Base-by-base conservation (phyloP, 2,797 vertebrate species). In the Poeciliopsis infans region DNA sequence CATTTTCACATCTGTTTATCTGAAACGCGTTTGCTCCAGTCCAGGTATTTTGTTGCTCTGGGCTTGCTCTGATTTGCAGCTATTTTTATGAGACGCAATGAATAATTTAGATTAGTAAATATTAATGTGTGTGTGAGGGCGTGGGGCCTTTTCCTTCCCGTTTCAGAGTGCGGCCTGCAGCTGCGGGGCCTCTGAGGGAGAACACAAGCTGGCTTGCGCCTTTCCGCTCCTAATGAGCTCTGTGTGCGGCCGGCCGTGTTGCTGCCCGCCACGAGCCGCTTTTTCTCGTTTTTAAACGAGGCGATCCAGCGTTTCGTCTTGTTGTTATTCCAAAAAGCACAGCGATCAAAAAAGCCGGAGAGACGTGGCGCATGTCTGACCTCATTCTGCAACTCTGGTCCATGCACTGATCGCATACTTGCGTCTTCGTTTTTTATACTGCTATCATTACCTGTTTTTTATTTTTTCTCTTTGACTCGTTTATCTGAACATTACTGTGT, bases 151-250 rank as follows among this genome's bases (percentile, higher is more conserved):
- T 43, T 43, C 41, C 31, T 45, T 77, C 8, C 4, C 15, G 36
- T 75, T 51, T 11, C 4, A 23, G 71, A 5, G 75, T 49, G 81
- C 79, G 90, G 89, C 90, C 90, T 89, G 74, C 73, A 46, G 36
- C 55, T n/a, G 7, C 6, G 31, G 81, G 81, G 87, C 83, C 83
- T 80, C 33, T 15, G 13, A n/a, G 73, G 68, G 25, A 61, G 39
- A 18, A 39, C 0, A 28, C 61, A 53, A 69, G 66, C n/a, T 12
- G 20, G 45, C 39, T 70, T 3, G 5, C 66, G 5, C 51, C 53
- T 28, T 36, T 49, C 7, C 46, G 10, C 45, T 23, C 15, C 28
- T 7, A 46, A 13, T 15, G 6, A 16, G 75, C 75, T 18, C 12
- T 11, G 25, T 33, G 68, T 45, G 68, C 41, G 68, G 68, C 68